These are phyloP conservation scores for Stenodema calcarata DNA, from an alignment of 2,888 invertebrate species.

Conservation along the genomic window DNA sequence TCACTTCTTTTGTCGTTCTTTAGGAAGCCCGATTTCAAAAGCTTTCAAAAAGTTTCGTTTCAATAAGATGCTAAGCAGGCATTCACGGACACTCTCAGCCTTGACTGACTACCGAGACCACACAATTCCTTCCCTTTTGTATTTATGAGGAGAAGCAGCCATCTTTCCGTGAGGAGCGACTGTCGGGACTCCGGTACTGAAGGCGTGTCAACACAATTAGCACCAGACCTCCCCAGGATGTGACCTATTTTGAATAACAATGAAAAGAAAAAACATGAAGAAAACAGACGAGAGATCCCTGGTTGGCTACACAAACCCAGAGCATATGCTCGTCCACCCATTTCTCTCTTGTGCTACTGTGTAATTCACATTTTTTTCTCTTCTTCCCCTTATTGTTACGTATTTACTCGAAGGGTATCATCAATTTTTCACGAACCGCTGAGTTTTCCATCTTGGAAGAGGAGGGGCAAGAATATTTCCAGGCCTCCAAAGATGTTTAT, in stretches of 20 bases:
- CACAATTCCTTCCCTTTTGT: background rate
- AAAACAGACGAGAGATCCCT: background rate
- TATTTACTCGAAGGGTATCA: conserved; percentile 1
- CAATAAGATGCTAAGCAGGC: background rate
- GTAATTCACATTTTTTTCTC: background rate
- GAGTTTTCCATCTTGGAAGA: background rate
- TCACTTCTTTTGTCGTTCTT: background rate
- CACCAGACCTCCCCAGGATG: conserved; percentile 32
- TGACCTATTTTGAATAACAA: conserved; percentile 39
- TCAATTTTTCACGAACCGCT: conserved; percentile 35
- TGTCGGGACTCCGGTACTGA: background rate
- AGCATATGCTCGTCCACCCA: background rate
- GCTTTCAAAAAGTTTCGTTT: background rate
- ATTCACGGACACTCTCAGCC: background rate
- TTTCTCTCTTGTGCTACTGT: background rate
- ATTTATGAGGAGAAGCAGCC: background rate
- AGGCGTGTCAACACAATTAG: conserved; percentile 31
- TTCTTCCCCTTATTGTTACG: background rate
- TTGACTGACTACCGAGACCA: background rate
- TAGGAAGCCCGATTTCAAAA: background rate
- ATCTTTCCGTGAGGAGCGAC: background rate
- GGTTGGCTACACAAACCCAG: background rate
- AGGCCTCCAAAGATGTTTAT: background rate
- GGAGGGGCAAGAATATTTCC: background rate
- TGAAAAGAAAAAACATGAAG: background rate